phyloP scores from a whole-genome alignment of 2,888 invertebrate species.

The Seladonia tumulorum region DNA sequence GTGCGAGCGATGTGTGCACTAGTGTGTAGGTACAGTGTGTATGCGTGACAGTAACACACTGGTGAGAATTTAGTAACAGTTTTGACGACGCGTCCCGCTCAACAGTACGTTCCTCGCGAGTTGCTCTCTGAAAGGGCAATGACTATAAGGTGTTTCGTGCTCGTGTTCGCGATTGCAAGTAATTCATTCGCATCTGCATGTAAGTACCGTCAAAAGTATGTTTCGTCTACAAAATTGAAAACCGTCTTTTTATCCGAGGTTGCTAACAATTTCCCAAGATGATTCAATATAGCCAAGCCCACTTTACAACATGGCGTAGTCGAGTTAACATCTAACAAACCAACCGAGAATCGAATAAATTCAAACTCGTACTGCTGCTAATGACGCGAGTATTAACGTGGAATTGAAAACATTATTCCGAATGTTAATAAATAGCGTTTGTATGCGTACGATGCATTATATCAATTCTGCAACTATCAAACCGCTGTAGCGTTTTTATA shows the following conservation, averaged over 20 bases:
- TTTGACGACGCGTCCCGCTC: constrained; percentile 47
- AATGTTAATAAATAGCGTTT: not conserved
- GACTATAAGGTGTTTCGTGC: constrained; percentile 73
- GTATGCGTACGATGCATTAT: not conserved
- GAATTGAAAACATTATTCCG: not conserved
- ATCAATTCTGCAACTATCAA: not conserved
- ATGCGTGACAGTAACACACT: constrained; percentile 16
- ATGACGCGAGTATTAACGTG: not conserved
- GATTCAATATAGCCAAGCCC: constrained; percentile 76
- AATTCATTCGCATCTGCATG: constrained; percentile 71
- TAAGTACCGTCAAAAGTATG: constrained; percentile 67
- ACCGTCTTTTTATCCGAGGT: constrained; percentile 8
- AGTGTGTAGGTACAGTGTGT: not conserved
- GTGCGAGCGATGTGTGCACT: not conserved
- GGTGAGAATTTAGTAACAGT: constrained; percentile 44
- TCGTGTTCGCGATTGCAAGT: constrained; percentile 66
- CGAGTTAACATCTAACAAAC: constrained; percentile 18
- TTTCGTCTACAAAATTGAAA: not conserved
- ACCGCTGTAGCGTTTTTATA: not conserved
- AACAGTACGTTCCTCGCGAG: constrained; percentile 16
- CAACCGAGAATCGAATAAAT: not conserved
- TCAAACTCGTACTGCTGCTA: not conserved
- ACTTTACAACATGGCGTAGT: constrained; percentile 76
- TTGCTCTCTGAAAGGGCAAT: constrained; percentile 69
- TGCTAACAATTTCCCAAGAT: constrained; percentile 56